phyloP scores from a whole-genome alignment of 2,888 invertebrate species.

The Polyommatus icarus region DNA sequence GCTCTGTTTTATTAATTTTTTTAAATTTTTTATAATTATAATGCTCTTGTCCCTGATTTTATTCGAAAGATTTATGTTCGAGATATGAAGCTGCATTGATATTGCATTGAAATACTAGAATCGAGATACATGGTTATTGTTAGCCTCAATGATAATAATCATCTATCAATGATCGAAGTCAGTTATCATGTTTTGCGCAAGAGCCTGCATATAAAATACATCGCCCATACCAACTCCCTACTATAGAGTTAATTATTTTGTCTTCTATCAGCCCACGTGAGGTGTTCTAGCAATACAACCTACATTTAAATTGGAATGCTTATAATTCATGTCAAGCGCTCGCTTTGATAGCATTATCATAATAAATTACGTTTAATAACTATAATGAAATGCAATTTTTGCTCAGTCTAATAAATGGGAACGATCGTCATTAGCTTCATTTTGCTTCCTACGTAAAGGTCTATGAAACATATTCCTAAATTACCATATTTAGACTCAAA shows the following conservation, averaged over 20 bases:
- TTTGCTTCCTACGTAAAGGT: background rate
- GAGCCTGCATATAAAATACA: background rate
- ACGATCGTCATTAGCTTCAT: background rate
- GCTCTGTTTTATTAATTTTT: background rate
- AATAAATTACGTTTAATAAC: conserved; percentile 8
- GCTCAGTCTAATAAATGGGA: background rate
- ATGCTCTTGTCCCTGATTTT: too few relatives aligned
- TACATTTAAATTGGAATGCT: conserved; percentile 25
- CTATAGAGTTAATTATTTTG: conserved; percentile 19
- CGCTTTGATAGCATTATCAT: conserved; percentile 18
- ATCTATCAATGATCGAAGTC: background rate
- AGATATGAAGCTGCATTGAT: background rate
- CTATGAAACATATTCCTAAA: background rate
- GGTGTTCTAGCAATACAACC: background rate
- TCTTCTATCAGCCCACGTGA: conserved; percentile 20
- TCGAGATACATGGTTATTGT: background rate
- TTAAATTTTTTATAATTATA: too few relatives aligned
- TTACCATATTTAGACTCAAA: background rate
- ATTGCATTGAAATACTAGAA: background rate
- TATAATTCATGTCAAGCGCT: conserved; percentile 22
- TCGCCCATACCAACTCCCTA: conserved; percentile 19
- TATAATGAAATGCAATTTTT: conserved; percentile 6
- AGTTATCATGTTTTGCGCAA: background rate
- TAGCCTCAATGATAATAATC: background rate
- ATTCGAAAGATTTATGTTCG: too few relatives aligned